Conservation (phyloP, 2,113 vertebrate genomes). For the Syngnathus scovelli region DNA sequence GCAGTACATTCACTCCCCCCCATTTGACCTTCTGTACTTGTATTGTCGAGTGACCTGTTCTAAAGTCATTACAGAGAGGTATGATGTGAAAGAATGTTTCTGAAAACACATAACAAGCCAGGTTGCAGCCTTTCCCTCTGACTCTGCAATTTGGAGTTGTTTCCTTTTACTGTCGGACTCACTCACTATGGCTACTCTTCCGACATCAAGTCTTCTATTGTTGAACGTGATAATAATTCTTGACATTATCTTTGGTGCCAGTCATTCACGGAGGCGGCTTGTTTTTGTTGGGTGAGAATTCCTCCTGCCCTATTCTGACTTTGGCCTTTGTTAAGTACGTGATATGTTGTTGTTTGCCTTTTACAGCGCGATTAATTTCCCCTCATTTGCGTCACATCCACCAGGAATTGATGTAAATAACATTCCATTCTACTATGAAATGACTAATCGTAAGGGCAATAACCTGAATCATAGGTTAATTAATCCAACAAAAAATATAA, state of each 20-base stretch:
- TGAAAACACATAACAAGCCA: conserved; percentile 26
- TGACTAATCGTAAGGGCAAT: neutral
- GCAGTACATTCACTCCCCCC: conserved; percentile 10
- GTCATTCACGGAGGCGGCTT: conserved; percentile 33
- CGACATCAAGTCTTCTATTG: conserved; percentile 50
- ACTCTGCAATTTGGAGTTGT: conserved; percentile 25
- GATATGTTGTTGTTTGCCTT: neutral
- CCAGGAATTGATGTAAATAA: neutral
- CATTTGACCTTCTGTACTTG: conserved; percentile 39
- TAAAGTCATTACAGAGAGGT: conserved; percentile 7
- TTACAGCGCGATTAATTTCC: conserved; percentile 12
- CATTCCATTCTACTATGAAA: neutral
- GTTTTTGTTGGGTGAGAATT: conserved; percentile 41
- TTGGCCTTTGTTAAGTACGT: conserved; percentile 23
- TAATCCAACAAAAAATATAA: no score
- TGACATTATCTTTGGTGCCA: conserved; percentile 34
- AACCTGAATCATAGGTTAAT: neutral
- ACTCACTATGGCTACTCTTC: conserved; percentile 18
- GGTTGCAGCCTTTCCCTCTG: conserved; percentile 13
- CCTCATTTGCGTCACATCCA: conserved; percentile 15
- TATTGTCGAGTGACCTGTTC: neutral
- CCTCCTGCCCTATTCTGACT: conserved; percentile 33
- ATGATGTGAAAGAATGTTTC: conserved; percentile 33
- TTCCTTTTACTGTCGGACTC: conserved; percentile 46
- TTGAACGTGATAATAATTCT: conserved; percentile 43